Base-by-base conservation (phyloP, 2,797 vertebrate species). In the Rhinatrema bivittatum region DNA sequence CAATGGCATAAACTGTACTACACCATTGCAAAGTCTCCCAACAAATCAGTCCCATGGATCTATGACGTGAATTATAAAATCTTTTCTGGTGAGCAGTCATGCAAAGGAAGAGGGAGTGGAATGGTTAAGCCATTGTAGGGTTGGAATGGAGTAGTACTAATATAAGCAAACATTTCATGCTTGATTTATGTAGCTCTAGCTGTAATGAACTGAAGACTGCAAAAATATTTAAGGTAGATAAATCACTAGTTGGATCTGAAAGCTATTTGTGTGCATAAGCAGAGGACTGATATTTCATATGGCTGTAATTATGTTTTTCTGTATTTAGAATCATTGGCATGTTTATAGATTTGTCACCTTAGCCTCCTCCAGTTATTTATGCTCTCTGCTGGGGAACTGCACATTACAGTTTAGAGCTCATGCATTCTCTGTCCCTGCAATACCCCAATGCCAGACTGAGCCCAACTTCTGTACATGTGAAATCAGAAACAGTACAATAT, bases 321-420 rank as follows among this genome's bases (percentile, higher is more conserved):
- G 21, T 3, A 29, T 44, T 42, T 38, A 3, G 4, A 2, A 26
- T 8, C 22, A 9, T 34, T 12, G 31, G 6, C 31, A 15, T 6
- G 9, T 20, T 2, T 25, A 2, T 2, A 10, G 10, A 6, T 23
- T 4, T 25, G 14, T 51, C 30, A 39, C 5, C 28, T 35, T 29
- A 26, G 7, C 2, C 1, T 33, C 4, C 11, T 6, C 0, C 0
- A 19, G 1, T 1, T 27, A 27, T 30, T 42, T 19, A 4, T 36
- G 19, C 16, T 1, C 9, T 27, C 25, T 1, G 26, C 50, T 29
- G 10, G 4, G 9, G 3, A 36, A 23, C 11, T 0, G 20, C 29
- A 24, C 2, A 17, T 26, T 25, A n/a, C 2, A 24, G 3, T 29
- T 29, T 22, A 21, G 18, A 0, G 10, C 2, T 24, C 12, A 30